Conservation (phyloP, 2,888 invertebrate genomes). For the Cerastis leucographa region DNA sequence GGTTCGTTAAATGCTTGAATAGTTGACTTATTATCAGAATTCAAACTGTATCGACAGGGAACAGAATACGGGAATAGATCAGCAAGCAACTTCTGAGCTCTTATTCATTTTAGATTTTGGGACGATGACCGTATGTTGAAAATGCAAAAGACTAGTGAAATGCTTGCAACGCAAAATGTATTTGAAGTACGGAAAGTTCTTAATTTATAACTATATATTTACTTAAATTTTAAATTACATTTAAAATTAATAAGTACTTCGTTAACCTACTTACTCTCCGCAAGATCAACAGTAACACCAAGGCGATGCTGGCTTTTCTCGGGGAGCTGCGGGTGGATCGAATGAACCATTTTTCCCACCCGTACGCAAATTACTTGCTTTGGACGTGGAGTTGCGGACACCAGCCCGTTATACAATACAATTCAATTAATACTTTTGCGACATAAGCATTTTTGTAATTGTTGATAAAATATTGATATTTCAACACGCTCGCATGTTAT, state of each 20-base stretch:
- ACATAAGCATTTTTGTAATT: conserved; percentile 35
- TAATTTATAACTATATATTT: conserved; percentile 27
- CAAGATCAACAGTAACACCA: too few species aligned
- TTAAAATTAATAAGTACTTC: too few species aligned
- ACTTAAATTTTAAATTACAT: too few species aligned
- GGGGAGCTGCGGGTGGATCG: too few species aligned
- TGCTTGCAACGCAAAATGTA: background rate
- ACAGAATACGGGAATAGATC: background rate
- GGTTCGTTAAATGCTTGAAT: conserved; percentile 18
- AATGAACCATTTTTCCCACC: too few species aligned
- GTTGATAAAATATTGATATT: conserved; percentile 67
- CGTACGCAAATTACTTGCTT: too few species aligned
- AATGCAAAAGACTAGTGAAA: background rate
- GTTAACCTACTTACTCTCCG: too few species aligned
- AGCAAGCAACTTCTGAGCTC: background rate
- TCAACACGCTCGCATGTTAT: conserved; percentile 60
- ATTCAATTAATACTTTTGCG: conserved; percentile 28
- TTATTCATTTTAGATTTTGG: background rate
- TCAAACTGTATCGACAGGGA: background rate
- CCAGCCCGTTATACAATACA: too few species aligned
- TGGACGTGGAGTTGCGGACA: too few species aligned
- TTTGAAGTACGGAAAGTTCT: conserved; percentile 1
- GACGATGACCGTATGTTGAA: background rate
- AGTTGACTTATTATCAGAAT: conserved; percentile 9
- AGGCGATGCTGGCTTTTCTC: too few species aligned